Percentiles rank a stretch among this genome's conserved stretches.
These are phyloP conservation scores for Neria commutata DNA, from an alignment of 2,888 invertebrate genomes.

Conservation along the genomic window DNA sequence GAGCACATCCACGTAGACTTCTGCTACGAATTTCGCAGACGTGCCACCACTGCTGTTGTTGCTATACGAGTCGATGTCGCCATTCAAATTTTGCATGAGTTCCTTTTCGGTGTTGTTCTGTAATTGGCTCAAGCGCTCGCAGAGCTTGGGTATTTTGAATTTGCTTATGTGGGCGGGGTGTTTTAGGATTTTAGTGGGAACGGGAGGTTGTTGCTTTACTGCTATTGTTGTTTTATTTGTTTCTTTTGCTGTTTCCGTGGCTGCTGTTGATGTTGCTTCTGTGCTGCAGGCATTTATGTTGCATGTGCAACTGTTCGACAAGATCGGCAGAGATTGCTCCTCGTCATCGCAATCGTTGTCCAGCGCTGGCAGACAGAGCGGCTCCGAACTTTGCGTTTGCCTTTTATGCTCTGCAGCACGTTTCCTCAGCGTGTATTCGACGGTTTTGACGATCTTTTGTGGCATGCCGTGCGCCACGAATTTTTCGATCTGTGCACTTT, in stretches of 20 bases:
- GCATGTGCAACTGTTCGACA: constrained; percentile 1
- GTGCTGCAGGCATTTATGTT: constrained; percentile 21
- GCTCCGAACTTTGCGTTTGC: no score
- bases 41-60: constrained; percentile 18
- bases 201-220: background rate
- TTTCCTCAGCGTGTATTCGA: constrained; percentile 53
- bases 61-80: background rate
- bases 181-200: background rate
- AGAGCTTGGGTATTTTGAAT: constrained; percentile 38
- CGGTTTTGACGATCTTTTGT: constrained; percentile 54
- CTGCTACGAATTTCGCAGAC: constrained; percentile 5
- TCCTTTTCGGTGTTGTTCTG: constrained; percentile 22
- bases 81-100: background rate
- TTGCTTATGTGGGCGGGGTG: constrained; percentile 2
- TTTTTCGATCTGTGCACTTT: constrained; percentile 58
- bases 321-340: background rate
- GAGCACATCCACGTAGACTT: constrained; percentile 39
- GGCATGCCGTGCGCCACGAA: constrained; percentile 58
- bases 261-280: background rate
- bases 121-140: constrained; percentile 40
- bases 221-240: background rate
- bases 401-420: constrained; percentile 36
- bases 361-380: background rate
- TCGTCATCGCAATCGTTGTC: background rate
- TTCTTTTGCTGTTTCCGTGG: constrained; percentile 2